These are phyloP conservation scores for Lottia scabra DNA, from an alignment of 2,888 invertebrate genomes.

Conservation along the genomic window DNA sequence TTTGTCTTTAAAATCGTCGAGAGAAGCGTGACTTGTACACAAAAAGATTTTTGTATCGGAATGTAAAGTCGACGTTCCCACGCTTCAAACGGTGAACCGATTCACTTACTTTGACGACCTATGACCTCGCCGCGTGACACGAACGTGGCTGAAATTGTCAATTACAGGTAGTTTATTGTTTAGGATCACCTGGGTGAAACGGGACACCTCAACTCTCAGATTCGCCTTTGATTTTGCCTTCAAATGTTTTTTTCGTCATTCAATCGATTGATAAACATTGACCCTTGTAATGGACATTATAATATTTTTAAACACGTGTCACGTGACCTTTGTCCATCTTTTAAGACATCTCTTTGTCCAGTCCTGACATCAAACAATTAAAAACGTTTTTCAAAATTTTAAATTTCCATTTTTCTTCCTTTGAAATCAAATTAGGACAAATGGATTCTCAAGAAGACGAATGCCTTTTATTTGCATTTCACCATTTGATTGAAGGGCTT, in stretches of 20 bases:
- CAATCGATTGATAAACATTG: neutral
- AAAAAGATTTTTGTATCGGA: constrained; percentile 4
- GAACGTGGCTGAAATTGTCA: constrained; percentile 34
- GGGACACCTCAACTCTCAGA: neutral
- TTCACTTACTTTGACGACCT: constrained; percentile 27
- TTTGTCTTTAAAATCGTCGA: neutral
- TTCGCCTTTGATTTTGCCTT: neutral
- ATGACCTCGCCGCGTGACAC: constrained; percentile 40
- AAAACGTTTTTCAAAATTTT: no score
- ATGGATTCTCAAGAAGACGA: no score
- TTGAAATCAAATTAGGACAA: no score
- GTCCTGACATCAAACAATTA: no score
- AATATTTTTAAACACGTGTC: neutral
- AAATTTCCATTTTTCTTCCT: no score
- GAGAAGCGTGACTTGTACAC: neutral
- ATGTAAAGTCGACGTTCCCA: constrained; percentile 21
- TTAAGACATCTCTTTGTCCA: neutral
- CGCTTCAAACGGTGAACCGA: constrained; percentile 24
- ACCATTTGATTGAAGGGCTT: no score
- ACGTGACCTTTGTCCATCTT: neutral
- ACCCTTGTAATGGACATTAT: neutral
- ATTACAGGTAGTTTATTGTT: constrained; percentile 14
- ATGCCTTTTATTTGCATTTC: no score
- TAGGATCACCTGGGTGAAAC: constrained; percentile 16
- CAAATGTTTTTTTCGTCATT: neutral